Evolutionary conservation across 2,888 invertebrate genomes (phyloP).

Genomic region (Abscondita cerata): DNA sequence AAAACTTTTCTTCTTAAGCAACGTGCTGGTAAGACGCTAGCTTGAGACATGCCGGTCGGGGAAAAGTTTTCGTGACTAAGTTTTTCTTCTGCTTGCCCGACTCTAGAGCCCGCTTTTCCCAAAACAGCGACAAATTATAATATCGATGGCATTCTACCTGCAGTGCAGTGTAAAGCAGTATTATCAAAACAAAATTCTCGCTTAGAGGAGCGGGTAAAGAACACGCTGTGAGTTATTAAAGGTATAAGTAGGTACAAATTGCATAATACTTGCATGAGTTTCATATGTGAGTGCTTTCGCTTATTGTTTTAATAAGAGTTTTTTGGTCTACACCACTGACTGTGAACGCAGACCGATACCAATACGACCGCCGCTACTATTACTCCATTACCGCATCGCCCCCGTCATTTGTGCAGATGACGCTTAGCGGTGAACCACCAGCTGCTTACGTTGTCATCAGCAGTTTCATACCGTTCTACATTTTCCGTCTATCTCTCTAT

Average conservation of each 20-base stretch:
- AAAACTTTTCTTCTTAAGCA: slow-evolving; percentile 61
- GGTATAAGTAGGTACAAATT: slow-evolving; percentile 27
- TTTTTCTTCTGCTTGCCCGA: slow-evolving; percentile 57
- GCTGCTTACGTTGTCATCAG: slow-evolving; percentile 33
- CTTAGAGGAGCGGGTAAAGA: slow-evolving; percentile 12
- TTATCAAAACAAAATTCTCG: slow-evolving; percentile 24
- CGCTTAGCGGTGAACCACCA: slow-evolving; percentile 31
- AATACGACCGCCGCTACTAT: slow-evolving; percentile 10
- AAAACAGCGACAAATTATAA: slow-evolving; percentile 60
- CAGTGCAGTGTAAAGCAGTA: slow-evolving; percentile 34
- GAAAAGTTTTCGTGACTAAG: slow-evolving; percentile 59
- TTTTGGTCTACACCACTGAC: slow-evolving; percentile 21
- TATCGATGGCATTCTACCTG: slow-evolving; percentile 55
- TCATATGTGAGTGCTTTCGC: slow-evolving; percentile 29
- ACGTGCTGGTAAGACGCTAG: slow-evolving; percentile 55
- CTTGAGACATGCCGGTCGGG: slow-evolving; percentile 50
- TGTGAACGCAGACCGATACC: slow-evolving; percentile 8
- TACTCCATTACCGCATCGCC: slow-evolving; percentile 9
- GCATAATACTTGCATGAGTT: slow-evolving; percentile 25
- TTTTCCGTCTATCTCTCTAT: slow-evolving; percentile 18
- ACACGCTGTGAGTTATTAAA: slow-evolving; percentile 15
- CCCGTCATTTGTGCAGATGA: slow-evolving; percentile 29
- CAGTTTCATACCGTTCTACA: slow-evolving; percentile 26
- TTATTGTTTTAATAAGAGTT: slow-evolving; percentile 12
- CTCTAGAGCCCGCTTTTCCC: slow-evolving; percentile 53